A percentile compares a stretch with the other conserved stretches of the same genome.
Evolutionary conservation across 2,888 invertebrate genomes (phyloP).

Genomic region (Meloe dianella): DNA sequence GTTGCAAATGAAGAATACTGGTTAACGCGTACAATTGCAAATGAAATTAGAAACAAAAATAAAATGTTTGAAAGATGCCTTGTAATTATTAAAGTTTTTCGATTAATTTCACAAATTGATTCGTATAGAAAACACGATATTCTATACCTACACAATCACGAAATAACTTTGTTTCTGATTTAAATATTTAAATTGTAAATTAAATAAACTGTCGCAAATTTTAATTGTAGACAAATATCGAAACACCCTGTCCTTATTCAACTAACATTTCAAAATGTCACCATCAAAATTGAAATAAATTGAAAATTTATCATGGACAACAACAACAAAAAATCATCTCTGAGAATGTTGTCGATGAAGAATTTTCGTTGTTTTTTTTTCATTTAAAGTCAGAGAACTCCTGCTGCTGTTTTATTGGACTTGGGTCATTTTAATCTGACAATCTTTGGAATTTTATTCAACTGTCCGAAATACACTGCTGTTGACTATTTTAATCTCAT

Average conservation of each 20-base stretch:
- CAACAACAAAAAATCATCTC: too few relatives aligned
- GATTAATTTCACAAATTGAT: neutral
- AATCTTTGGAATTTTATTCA: constrained; percentile 31
- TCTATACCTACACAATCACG: neutral
- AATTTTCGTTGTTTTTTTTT: neutral
- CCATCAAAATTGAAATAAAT: neutral
- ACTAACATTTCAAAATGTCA: neutral
- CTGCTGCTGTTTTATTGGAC: neutral
- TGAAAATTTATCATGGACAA: neutral
- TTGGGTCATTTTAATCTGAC: constrained; percentile 28
- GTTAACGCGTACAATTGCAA: too few relatives aligned
- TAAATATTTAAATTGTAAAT: neutral
- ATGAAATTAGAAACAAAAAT: too few relatives aligned
- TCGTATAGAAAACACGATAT: neutral
- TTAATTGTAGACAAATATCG: neutral
- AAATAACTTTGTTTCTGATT: neutral
- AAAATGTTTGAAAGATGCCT: neutral
- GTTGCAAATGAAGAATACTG: too few relatives aligned
- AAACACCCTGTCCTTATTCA: neutral
- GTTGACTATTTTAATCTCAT: constrained; percentile 40
- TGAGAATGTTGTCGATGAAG: constrained; percentile 7
- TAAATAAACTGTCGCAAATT: neutral
- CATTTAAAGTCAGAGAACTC: constrained; percentile 15
- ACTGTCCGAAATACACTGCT: constrained; percentile 36
- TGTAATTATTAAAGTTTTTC: constrained; percentile 1